Evolutionary conservation across 2,888 invertebrate genomes (phyloP).

Genomic region (Hedya salicella): DNA sequence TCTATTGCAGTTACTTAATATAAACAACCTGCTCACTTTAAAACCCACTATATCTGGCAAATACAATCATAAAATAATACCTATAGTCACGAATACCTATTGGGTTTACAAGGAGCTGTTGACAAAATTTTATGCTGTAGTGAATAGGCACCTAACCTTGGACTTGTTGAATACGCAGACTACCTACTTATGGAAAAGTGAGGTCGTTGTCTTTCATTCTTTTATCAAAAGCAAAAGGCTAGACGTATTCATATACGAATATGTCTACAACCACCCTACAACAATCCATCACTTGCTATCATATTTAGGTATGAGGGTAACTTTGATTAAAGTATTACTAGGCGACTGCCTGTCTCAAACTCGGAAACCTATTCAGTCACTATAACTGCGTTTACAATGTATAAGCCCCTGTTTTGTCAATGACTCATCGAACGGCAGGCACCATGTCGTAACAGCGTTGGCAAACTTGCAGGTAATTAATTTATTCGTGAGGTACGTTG

Average conservation of each 20-base stretch:
- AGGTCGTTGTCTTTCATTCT: neutral
- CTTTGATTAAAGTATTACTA: neutral
- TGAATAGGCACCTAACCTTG: neutral
- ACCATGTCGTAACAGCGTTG: slow-evolving; percentile 37
- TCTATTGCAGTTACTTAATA: too few species aligned
- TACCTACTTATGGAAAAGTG: neutral
- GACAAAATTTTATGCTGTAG: neutral
- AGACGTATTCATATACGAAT: too few species aligned
- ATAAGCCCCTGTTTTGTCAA: slow-evolving; percentile 24
- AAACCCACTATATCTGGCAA: neutral
- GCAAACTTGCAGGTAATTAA: slow-evolving; percentile 38
- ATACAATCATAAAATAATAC: neutral
- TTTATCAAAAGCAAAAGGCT: neutral
- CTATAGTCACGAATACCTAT: neutral
- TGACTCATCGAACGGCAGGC: slow-evolving; percentile 33
- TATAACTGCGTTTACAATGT: slow-evolving; percentile 4
- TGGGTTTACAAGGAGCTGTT: neutral
- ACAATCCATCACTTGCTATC: neutral
- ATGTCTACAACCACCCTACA: too few species aligned
- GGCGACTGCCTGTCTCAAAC: too few species aligned
- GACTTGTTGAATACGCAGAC: neutral
- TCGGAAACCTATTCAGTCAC: too few species aligned
- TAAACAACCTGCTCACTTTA: too few species aligned
- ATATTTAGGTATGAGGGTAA: neutral
- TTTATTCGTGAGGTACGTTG: slow-evolving; percentile 24